Base-by-base conservation (phyloP, 2,797 vertebrate species). In the Parauchenoglanis punctatus region DNA sequence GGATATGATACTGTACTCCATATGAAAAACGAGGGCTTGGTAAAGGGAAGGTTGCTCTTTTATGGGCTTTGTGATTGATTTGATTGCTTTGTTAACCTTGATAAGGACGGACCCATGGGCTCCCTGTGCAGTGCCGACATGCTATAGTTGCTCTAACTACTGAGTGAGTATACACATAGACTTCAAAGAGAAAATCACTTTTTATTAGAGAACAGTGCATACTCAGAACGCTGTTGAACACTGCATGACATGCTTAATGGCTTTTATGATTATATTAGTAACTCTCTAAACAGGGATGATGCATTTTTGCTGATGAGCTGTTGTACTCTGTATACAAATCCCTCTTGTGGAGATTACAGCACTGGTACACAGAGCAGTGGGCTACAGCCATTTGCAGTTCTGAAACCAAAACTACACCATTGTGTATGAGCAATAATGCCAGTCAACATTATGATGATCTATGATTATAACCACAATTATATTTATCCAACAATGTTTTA, bases 21-120 rank as follows among this genome's bases (percentile, higher is more conserved):
- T 90, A 85, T 93, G 93, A 95, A 92, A 93, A 93, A 94, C 92
- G 84, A 89, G 89, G 83, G 89, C 87, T 91, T 89, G 89, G 84
- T 81, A 87, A 89, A 82, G 13, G 82, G 88, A 89, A 91, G 83
- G 85, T 86, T 78, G 87, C 61, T 17, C 15, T 87, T 92, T 90
- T 89, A 91, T 86, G 77, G 85, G 89, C 83, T 87, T 92, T 94
- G 88, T 93, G 94, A 95, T 93, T 91, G 92, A 94, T 95, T 93
- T 93, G 92, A 95, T 94, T 93, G 93, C 92, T 93, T 94, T 92
- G 93, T 94, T 94, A 94, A 94, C 94, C 94, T 95, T 94, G 94
- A 94, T 88, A 88, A 89, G 92, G 92, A 91, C 82, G 52, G 86
- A 58, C 80, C 13, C 11, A 18, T 89, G 83, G 46, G 35, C 35